Conservation (phyloP, 2,888 invertebrate genomes). For the Uloborus plumipes region DNA sequence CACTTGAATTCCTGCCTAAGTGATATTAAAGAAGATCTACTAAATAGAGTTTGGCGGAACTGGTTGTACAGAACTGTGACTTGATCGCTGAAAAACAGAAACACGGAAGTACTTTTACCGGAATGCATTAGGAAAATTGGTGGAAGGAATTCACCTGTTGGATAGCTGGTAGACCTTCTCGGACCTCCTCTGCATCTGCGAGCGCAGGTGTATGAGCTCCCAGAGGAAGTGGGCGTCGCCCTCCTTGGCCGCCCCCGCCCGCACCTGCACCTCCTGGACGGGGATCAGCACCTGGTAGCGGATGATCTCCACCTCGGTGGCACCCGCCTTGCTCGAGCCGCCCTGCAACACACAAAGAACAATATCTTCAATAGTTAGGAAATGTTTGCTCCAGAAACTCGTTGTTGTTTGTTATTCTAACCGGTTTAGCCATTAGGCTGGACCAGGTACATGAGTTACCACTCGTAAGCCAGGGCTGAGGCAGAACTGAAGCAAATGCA, state of each 20-base stretch:
- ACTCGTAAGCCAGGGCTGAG: no score
- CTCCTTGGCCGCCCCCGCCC: constrained; percentile 85
- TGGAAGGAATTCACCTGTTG: constrained; percentile 91
- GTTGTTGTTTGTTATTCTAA: no score
- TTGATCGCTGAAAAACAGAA: background rate
- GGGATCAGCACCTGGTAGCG: constrained; percentile 96
- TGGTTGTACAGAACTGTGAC: background rate
- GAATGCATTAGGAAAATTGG: no score
- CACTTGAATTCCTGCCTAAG: no score
- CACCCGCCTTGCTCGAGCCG: constrained; percentile 56
- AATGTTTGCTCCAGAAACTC: background rate
- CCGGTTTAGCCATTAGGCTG: no score
- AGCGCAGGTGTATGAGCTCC: constrained; percentile 95
- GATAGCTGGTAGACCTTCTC: constrained; percentile 97
- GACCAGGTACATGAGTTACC: no score
- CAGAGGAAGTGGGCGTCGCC: constrained; percentile 90
- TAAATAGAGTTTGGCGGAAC: background rate
- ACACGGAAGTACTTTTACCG: background rate
- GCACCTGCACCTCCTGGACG: constrained; percentile 96
- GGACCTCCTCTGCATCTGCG: constrained; percentile 91
- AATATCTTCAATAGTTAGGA: no score
- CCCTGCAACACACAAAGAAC: constrained; percentile 31
- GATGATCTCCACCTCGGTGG: constrained; percentile 89
- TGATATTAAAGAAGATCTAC: no score
- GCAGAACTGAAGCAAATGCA: no score